Percentiles rank a stretch among this genome's conserved stretches.
phyloP scores from a whole-genome alignment of 2,113 vertebrate species.

The Pachycephala philippinensis region DNA sequence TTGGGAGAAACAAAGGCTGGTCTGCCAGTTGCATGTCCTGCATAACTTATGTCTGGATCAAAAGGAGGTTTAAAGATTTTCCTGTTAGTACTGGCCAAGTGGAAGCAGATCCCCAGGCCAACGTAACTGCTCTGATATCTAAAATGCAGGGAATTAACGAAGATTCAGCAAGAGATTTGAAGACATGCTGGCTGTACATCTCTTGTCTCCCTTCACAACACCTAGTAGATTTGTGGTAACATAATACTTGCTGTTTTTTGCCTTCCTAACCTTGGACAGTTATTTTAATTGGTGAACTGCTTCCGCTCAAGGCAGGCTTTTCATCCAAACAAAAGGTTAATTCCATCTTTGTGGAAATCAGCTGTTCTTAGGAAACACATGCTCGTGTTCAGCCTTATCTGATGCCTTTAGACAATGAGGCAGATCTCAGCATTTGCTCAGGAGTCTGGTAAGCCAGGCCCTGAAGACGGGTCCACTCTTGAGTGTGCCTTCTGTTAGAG shows the following conservation, averaged over 20 bases:
- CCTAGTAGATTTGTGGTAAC: background rate
- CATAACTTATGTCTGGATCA: background rate
- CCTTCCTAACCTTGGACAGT: background rate
- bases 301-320: background rate
- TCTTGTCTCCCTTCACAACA: background rate
- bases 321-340: background rate
- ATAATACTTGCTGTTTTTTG: background rate
- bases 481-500: background rate
- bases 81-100: background rate
- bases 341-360: background rate
- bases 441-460: background rate
- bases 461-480: background rate
- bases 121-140: background rate
- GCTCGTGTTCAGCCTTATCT: background rate
- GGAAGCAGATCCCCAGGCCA: background rate
- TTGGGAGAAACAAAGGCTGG: background rate
- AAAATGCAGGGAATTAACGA: background rate
- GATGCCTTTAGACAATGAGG: background rate
- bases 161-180: background rate
- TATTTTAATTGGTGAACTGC: background rate
- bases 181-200: background rate
- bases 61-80: slow-evolving; percentile 31
- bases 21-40: background rate
- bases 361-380: background rate
- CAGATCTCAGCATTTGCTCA: background rate